These are phyloP conservation scores for Allacma fusca DNA, from an alignment of 2,888 invertebrate species.

Conservation along the genomic window DNA sequence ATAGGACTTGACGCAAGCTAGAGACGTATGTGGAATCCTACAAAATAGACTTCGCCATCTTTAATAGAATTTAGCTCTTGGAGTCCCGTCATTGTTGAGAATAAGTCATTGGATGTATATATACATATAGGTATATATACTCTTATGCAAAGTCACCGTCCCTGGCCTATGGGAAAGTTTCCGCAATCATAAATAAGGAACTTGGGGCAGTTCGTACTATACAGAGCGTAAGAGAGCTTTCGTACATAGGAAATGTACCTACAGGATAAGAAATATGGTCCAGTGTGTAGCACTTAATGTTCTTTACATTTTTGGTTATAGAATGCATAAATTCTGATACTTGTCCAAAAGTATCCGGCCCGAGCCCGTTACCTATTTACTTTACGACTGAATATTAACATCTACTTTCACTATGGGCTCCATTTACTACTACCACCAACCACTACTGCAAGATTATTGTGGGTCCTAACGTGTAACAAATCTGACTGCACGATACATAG, in stretches of 20 bases:
- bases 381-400: constrained; percentile 18
- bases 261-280: constrained; percentile 1
- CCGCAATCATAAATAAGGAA: constrained; percentile 16
- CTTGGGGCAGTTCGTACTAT: background rate
- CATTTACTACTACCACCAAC: background rate
- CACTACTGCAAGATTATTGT: too few species aligned
- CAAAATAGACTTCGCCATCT: too few species aligned
- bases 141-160: too few species aligned
- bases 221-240: too few species aligned
- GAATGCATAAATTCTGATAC: background rate
- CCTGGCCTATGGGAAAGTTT: background rate
- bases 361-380: background rate
- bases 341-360: constrained; percentile 17
- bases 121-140: background rate
- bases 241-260: too few species aligned
- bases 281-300: background rate
- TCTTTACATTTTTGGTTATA: background rate
- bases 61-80: too few species aligned
- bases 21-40: too few species aligned
- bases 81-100: too few species aligned
- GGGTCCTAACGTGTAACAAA: too few species aligned
- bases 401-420: constrained; percentile 1
- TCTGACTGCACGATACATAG: too few species aligned
- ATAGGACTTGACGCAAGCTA: too few species aligned
- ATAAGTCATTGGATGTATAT: background rate